Base-by-base conservation (phyloP, 2,113 vertebrate genomes). In the Cyprinodon variegatus region DNA sequence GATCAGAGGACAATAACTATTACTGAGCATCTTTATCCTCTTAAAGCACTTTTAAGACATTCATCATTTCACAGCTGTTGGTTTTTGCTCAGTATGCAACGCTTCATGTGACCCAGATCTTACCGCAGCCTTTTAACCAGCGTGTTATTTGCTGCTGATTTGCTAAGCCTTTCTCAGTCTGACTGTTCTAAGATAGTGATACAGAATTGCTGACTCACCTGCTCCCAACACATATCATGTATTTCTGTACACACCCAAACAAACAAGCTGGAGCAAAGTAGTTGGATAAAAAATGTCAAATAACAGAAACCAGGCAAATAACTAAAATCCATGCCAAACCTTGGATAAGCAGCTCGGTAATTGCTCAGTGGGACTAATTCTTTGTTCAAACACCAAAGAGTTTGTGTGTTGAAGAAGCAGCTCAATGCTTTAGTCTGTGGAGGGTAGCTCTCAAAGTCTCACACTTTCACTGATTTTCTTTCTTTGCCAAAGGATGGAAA, bases 331-430 rank as follows among this genome's bases (percentile, higher is more conserved):
- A 71, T 70, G 66, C 75, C 82, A 82, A 83, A 83, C 87, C 77
- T 29, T 67, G 79, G 78, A 75, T 85, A 82, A 83, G 82, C 86
- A 71, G 64, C 63, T 7, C 86, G 84, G 79, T 87, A 89, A 91
- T 83, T 88, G 82, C 77, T 50, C 78, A 80, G 78, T 79, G 71
- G 83, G 74, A 84, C 83, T 85, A 86, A 73, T 86, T 85, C 74
- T 76, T 78, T 68, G 68, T 83, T 90, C 76, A 90, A 87, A 82
- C 14, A 15, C 80, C 84, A 77, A 76, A 81, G 45, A 75, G 71
- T 83, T 83, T 82, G 67, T 79, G 85, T 76, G n/a, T 22, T 89
- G 86, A 85, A 50, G 81, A 86, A 85, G 78, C 79, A 88, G 87
- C 72, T 81, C 78, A 79, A 77, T 70, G 81, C 87, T 89, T 82